A percentile compares a stretch with the other conserved stretches of the same genome.
These are phyloP conservation scores for Riptortus pedestris DNA, from an alignment of 1,140 invertebrate genomes.

Conservation along the genomic window DNA sequence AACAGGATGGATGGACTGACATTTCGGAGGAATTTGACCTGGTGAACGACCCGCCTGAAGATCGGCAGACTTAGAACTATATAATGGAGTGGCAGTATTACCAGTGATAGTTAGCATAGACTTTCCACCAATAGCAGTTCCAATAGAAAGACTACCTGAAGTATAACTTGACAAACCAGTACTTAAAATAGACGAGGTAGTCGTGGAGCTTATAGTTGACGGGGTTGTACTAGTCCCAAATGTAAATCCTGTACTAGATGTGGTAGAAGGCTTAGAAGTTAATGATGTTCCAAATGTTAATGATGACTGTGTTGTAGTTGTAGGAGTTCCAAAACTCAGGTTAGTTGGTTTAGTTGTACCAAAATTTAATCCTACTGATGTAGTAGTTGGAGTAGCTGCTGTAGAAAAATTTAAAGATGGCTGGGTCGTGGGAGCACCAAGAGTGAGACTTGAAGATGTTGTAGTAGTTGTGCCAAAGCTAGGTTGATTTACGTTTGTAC, in stretches of 20 bases:
- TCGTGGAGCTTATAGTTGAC: not conserved
- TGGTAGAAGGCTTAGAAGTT: not conserved
- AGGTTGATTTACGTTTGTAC: not conserved
- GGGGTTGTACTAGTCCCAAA: not conserved
- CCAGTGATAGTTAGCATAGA: constrained; percentile 14
- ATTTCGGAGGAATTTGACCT: constrained; percentile 4
- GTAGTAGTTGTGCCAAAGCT: not conserved
- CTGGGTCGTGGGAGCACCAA: not conserved
- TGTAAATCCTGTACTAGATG: not conserved
- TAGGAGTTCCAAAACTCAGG: not conserved
- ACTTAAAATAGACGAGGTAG: not conserved
- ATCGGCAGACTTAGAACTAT: not conserved
- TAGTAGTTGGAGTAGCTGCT: not conserved
- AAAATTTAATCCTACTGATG: not conserved
- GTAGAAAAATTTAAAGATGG: not conserved
- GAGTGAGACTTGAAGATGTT: not conserved
- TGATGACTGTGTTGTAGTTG: not conserved
- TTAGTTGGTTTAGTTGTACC: not conserved
- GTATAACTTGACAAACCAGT: not conserved
- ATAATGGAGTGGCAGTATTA: constrained; percentile 2
- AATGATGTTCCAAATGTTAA: constrained; percentile 4
- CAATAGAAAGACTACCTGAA: not conserved
- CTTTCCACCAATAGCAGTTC: constrained; percentile 3
- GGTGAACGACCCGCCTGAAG: not conserved
- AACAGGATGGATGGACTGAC: not conserved